These are phyloP conservation scores for Eupeodes corollae DNA, from an alignment of 1,140 invertebrate genomes.

Conservation along the genomic window DNA sequence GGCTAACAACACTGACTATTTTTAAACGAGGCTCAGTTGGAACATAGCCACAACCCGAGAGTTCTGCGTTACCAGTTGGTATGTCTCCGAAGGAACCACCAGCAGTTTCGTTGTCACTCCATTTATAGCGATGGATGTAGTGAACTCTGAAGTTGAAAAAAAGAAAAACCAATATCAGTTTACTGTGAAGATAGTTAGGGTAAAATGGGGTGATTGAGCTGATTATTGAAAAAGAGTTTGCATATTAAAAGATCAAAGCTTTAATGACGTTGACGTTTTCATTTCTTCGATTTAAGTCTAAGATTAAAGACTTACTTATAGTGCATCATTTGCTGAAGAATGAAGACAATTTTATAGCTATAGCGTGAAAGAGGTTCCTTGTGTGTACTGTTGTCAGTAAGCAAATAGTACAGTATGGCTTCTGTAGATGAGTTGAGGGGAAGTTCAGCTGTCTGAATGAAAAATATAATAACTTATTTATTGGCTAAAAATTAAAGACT, in stretches of 20 bases:
- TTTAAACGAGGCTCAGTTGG: conserved; percentile 10
- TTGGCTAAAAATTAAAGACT: too few relatives aligned
- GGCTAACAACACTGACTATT: conserved; percentile 10
- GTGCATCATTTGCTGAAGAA: conserved; percentile 17
- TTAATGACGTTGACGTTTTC: not conserved
- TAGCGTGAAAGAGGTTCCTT: conserved; percentile 14
- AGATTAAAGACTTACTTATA: conserved; percentile 15
- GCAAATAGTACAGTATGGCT: conserved; percentile 11
- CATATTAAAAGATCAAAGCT: not conserved
- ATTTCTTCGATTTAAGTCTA: not conserved
- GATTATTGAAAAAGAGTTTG: too few relatives aligned
- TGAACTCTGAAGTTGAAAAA: conserved; percentile 9
- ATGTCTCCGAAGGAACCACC: conserved; percentile 25
- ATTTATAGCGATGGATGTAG: conserved; percentile 19
- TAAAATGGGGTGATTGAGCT: too few relatives aligned
- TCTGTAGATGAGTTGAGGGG: conserved; percentile 4
- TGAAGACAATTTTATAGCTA: conserved; percentile 13
- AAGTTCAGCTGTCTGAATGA: conserved; percentile 1
- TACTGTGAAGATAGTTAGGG: conserved; percentile 5
- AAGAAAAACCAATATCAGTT: not conserved
- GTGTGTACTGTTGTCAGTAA: conserved; percentile 7
- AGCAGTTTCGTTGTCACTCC: conserved; percentile 17
- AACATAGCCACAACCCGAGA: conserved; percentile 14
- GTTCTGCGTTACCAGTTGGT: conserved; percentile 13
- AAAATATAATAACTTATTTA: not conserved